These are phyloP conservation scores for Aradus depressus DNA, from an alignment of 2,888 invertebrate species.

Conservation along the genomic window DNA sequence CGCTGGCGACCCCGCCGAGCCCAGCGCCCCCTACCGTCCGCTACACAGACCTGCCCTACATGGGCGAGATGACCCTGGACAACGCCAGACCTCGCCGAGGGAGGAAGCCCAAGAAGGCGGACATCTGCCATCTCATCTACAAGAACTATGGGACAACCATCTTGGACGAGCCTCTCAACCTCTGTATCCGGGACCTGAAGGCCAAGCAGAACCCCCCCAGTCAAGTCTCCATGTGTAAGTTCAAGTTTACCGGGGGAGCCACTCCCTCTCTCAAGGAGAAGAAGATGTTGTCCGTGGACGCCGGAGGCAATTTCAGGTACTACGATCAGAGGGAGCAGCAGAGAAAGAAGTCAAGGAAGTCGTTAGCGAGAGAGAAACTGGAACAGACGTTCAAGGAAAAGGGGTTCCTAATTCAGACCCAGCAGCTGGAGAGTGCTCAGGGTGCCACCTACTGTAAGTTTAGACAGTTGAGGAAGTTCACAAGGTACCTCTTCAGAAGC, in stretches of 20 bases:
- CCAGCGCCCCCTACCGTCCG: slow-evolving; percentile 36
- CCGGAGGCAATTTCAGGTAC: slow-evolving; percentile 73
- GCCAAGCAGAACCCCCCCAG: slow-evolving; percentile 27
- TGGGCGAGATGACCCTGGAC: slow-evolving; percentile 85
- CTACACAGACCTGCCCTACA: slow-evolving; percentile 77
- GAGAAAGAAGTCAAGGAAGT: slow-evolving; percentile 60
- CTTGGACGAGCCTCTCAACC: slow-evolving; percentile 66
- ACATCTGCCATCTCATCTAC: slow-evolving; percentile 82
- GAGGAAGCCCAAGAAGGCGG: slow-evolving; percentile 81
- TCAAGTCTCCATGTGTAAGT: slow-evolving; percentile 77
- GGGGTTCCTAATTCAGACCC: slow-evolving; percentile 85
- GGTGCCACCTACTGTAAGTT: slow-evolving; percentile 92
- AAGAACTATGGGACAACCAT: slow-evolving; percentile 80
- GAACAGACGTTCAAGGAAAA: slow-evolving; percentile 89
- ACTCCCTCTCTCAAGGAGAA: slow-evolving; percentile 82
- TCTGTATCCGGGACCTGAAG: slow-evolving; percentile 66
- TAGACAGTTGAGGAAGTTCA: slow-evolving; percentile 78
- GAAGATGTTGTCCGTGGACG: slow-evolving; percentile 82
- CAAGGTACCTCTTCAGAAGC: slow-evolving; percentile 78
- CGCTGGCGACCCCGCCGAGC: slow-evolving; percentile 40
- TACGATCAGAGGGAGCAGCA: slow-evolving; percentile 63
- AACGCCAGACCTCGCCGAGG: slow-evolving; percentile 78
- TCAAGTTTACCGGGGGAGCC: slow-evolving; percentile 84
- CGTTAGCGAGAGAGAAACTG: slow-evolving; percentile 73
- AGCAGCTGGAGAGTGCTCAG: slow-evolving; percentile 83